Conservation (phyloP, 2,888 invertebrate genomes). For the Cheilosia soror region DNA sequence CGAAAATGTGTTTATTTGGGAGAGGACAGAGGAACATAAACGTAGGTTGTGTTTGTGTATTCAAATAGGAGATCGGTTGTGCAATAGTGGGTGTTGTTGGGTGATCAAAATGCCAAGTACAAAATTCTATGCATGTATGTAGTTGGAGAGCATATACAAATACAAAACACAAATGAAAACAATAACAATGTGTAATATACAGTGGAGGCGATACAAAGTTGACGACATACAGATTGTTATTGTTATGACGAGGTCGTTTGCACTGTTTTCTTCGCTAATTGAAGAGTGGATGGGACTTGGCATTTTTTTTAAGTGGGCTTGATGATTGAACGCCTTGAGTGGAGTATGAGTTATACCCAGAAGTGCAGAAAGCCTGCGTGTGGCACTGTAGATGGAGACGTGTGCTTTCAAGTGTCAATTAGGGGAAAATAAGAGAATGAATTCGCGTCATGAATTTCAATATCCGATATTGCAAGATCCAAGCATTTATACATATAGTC, state of each 20-base stretch:
- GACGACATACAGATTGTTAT: not conserved
- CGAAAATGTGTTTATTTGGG: constrained; percentile 61
- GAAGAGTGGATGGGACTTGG: not conserved
- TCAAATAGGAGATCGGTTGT: constrained; percentile 19
- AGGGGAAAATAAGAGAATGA: too few relatives aligned
- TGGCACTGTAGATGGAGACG: too few relatives aligned
- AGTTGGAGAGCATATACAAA: not conserved
- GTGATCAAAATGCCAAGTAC: constrained; percentile 14
- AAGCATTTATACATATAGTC: too few relatives aligned
- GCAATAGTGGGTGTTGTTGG: constrained; percentile 38
- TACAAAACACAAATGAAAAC: constrained; percentile 38
- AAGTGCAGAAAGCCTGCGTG: too few relatives aligned
- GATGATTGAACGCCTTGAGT: not conserved
- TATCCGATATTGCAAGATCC: too few relatives aligned
- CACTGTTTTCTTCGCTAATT: constrained; percentile 32
- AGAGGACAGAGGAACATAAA: constrained; percentile 20
- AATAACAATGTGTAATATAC: constrained; percentile 55
- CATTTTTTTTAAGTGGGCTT: not conserved
- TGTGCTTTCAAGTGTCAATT: too few relatives aligned
- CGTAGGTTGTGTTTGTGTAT: not conserved
- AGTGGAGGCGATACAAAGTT: constrained; percentile 49
- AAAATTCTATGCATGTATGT: not conserved
- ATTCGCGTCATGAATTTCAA: too few relatives aligned
- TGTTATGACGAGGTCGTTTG: not conserved
- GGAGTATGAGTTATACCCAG: too few relatives aligned